Evolutionary conservation across 2,797 vertebrate species (phyloP), one percentile per base, ranked within the genome.

Genomic region (Parauchenoglanis ngamensis): DNA sequence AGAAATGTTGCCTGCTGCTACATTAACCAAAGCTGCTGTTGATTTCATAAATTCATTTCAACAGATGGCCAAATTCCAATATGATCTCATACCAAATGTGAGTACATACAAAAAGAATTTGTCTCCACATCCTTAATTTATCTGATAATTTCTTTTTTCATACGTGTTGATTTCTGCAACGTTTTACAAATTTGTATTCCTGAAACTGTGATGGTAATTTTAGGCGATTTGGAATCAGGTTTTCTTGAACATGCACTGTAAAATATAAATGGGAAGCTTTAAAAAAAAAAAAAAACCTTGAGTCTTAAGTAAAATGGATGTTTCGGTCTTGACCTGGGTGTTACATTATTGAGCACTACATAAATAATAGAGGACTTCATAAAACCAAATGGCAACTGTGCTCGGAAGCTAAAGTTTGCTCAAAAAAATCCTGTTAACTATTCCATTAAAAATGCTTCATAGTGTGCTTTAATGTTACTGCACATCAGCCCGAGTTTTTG

Each of bases 321-420:
- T 83, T 67, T 67, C 46, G n/a, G 61, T 3, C 54, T 85, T 87
- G 83, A 86, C 72, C 85, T 78, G 59, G 44, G 35, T 44, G 49
- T 85, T 82, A 67, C 67, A 87, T 65, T 77, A 87, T 65, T 85
- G 54, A 85, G 56, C 15, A 61, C 7, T 54, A 57, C 61, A 88
- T 80, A 57, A 94, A 94, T 94, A 91, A 93, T 93, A 57, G 44
- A 93, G 28, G 17, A 72, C 83, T 91, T 87, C 89, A 92, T 91
- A 92, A 91, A 94, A 93, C 92, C 90, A 40, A 85, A 92, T 86
- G 80, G 84, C 84, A 90, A 92, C 90, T 85, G 77, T 87, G 88
- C 57, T 46, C 77, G 82, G 85, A 72, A 85, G 82, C 82, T 73
- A 83, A 87, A 56, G 87, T 85, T 90, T 90, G 84, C 86, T 86